Conservation (phyloP, 2,888 invertebrate species). For the Lydus trimaculatus region DNA sequence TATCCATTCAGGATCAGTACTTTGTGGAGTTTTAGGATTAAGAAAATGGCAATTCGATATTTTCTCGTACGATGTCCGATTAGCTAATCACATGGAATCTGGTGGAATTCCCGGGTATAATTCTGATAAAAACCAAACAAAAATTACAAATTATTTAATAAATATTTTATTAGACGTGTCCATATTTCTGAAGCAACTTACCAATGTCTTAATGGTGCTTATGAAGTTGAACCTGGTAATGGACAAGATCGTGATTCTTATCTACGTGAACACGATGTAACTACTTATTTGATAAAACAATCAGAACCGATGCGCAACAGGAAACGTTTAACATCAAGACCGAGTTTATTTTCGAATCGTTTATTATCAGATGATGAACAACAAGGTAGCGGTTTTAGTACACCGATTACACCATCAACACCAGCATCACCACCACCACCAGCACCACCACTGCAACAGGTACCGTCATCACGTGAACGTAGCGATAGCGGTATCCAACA, state of each 20-base stretch:
- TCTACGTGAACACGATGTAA: slow-evolving; percentile 83
- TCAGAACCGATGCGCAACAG: slow-evolving; percentile 75
- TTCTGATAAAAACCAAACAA: slow-evolving; percentile 18
- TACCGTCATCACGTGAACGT: slow-evolving; percentile 48
- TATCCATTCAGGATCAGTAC: slow-evolving; percentile 94
- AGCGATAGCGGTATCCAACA: slow-evolving; percentile 60
- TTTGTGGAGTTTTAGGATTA: slow-evolving; percentile 93
- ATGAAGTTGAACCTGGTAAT: slow-evolving; percentile 92
- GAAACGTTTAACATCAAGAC: slow-evolving; percentile 62
- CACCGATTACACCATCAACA: slow-evolving; percentile 58
- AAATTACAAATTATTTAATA: not conserved
- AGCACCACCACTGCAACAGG: too few species aligned
- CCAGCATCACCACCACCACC: slow-evolving; percentile 43
- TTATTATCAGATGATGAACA: slow-evolving; percentile 57
- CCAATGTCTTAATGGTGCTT: slow-evolving; percentile 84
- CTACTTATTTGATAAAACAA: slow-evolving; percentile 87
- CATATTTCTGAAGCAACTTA: slow-evolving; percentile 94
- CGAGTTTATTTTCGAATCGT: slow-evolving; percentile 61
- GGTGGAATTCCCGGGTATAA: slow-evolving; percentile 94
- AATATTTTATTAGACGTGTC: slow-evolving; percentile 75
- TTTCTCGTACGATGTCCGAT: slow-evolving; percentile 93
- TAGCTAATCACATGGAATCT: slow-evolving; percentile 97
- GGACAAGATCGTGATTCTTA: slow-evolving; percentile 85
- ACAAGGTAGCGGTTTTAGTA: slow-evolving; percentile 45
- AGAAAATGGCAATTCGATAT: slow-evolving; percentile 95